Base-by-base conservation (phyloP, 2,113 vertebrate genomes). In the Antennarius striatus region DNA sequence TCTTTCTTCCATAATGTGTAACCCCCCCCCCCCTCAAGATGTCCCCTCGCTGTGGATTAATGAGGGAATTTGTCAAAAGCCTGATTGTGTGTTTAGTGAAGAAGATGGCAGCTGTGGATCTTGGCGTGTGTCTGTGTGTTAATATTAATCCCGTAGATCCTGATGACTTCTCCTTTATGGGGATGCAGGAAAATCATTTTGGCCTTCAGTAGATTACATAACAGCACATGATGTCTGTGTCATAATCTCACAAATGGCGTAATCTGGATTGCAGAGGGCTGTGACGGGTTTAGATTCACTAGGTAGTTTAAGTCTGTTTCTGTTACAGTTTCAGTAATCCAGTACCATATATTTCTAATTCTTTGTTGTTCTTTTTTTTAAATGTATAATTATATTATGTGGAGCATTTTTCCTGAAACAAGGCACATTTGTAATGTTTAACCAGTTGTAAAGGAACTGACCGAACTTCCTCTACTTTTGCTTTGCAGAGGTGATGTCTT, bases 401-500 rank as follows among this genome's bases (percentile, higher is more conserved):
- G 10, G 3, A 10, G 3, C 9, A 11, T 3, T 11, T 43, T 7
- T 43, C 42, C 42, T 43, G 10, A 7, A 43, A 9, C 42, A 9
- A 43, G 1, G 6, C 17, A 5, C 11, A 46, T 54, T 62, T 49
- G 29, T 10, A 42, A 39, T 36, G 4, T 45, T 15, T 11, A 7
- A 67, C 6, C 3, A 4, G 7, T 52, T 52, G 14, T 12, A 4
- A 32, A 13, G 15, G 73, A 1, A 82, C 70, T 3, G 8, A n/a
- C 15, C 8, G 48, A 13, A 56, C 57, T 5, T 63, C 16, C 1
- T 58, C 47, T 16, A 16, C 2, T 54, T 68, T 48, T 75, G 56
- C 68, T 64, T 64, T 65, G 4, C 82, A 91, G 89, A 49, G 71
- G 64, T 86, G 84, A 95, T 93, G 93, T 94, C 93, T 89, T 92